Evolutionary conservation across 2,113 vertebrate genomes (phyloP), one percentile per base, ranked within the genome.

Genomic region (Puffinus mauretanicus): DNA sequence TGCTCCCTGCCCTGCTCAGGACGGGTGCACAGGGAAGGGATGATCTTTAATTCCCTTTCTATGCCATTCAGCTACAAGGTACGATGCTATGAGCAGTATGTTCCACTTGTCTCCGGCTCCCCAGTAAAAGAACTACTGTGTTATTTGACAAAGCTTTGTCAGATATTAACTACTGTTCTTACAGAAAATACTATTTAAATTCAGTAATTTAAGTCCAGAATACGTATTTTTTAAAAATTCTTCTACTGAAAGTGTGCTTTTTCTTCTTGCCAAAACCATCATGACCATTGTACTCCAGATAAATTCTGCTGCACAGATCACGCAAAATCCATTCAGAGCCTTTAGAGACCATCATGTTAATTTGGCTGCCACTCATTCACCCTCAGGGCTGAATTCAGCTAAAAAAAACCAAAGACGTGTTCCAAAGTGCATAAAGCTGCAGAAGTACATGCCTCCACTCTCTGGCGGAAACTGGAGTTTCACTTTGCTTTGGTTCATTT

Each of bases 11-110:
- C 29, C 4, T 30, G 46, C 44, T 83, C 51, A 61, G 34, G 55
- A 60, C 0, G 7, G 52, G 30, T 26, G 27, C 16, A 46, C 27
- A 72, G 58, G 16, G 36, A 83, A 49, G 16, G 42, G 18, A 38
- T 13, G 21, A 16, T 40, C 24, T 49, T 55, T 54, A 65, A 65
- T 55, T 55, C 46, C 46, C 14, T 25, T 44, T 34, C 44, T 57
- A 10, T 8, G 25, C 14, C 12, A 9, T 34, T 62, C 2, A 5
- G 42, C 22, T 62, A 21, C 21, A 10, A 57, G 42, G 27, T 30
- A 42, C 0, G 1, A 36, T 16, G 18, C 11, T 52, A 26, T 5
- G 7, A 87, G 40, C 27, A 65, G 27, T 5, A 2, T 6, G 8
- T 58, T 67, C 49, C 66, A 36, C 42, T 57, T 30, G 16, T 38